Base-by-base conservation (phyloP, 2,797 vertebrate genomes). In the Pangasius sanitwongsei region DNA sequence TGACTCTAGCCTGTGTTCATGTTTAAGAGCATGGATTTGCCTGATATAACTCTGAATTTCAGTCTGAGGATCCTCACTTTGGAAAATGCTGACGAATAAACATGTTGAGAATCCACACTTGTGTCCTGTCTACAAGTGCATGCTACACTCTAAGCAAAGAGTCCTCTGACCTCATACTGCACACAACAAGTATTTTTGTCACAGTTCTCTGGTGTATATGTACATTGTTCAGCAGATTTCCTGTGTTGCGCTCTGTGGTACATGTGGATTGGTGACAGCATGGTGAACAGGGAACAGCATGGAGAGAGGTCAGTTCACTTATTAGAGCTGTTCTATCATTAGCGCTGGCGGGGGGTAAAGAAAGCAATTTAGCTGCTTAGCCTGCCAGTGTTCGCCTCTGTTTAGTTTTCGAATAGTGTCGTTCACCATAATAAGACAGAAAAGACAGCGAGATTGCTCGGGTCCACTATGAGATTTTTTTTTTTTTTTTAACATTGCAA, bases 281-380 rank as follows among this genome's bases (percentile, higher is more conserved):
- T 57, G 53, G 20, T 28, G 65, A 57, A 75, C 74, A 82, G 83
- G 78, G 89, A 90, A 89, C 89, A 89, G 89, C 82, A 80, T 31
- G 81, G 90, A 89, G 90, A 91, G 91, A 90, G 92, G 90, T 90
- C 91, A 91, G 86, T 81, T 81, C 78, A 85, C 90, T 92, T 92
- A 92, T 91, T 90, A 90, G 90, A 90, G 87, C 86, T 88, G 89
- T 90, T 89, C 74, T 89, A 88, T 90, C 83, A 83, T 89, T 86
- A 88, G 65, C 18, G 55, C 86, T 88, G 77, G 89, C 87, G 87
- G 90, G 89, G 78, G 88, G 83, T 82, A 89, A 89, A 87, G 87
- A 86, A 90, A 91, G 89, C 89, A 90, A 89, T 92, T 92, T 92
- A 72, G 70, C 85, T 61, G 85, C 55, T 44, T 75, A 90, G 59